Conservation (phyloP, 2,888 invertebrate genomes). For the Escarpia spicata region DNA sequence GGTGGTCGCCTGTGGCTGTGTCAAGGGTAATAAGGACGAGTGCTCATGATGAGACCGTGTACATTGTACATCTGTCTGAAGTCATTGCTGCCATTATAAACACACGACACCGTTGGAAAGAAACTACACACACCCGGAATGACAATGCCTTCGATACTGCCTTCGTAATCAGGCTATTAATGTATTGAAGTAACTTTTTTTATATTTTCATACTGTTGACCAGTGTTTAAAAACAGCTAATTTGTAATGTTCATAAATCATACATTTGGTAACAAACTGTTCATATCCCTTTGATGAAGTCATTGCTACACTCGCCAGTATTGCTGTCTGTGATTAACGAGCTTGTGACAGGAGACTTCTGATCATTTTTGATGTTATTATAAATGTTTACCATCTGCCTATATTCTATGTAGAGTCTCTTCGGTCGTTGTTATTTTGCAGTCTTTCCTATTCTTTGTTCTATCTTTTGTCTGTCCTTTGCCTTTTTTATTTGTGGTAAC, state of each 20-base stretch:
- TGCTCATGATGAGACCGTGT: neutral
- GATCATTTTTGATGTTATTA: neutral
- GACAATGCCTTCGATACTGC: neutral
- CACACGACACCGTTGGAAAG: neutral
- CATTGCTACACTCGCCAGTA: neutral
- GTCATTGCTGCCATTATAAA: neutral
- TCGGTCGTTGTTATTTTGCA: no score
- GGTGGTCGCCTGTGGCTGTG: neutral
- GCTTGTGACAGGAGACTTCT: neutral
- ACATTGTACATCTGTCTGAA: neutral
- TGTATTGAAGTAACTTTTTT: neutral
- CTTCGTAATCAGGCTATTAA: neutral
- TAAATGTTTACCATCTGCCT: neutral
- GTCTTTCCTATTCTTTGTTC: no score
- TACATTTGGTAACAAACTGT: neutral
- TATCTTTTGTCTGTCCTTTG: no score
- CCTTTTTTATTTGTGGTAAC: no score
- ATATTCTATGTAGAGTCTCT: no score
- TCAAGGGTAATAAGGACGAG: neutral
- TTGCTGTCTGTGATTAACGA: neutral
- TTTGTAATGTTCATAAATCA: neutral
- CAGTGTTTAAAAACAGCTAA: neutral
- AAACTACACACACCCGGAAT: neutral
- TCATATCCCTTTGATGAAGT: neutral
- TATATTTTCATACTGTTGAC: constrained; percentile 6